phyloP scores from a whole-genome alignment of 2,888 invertebrate species.

The Odontothrips loti region DNA sequence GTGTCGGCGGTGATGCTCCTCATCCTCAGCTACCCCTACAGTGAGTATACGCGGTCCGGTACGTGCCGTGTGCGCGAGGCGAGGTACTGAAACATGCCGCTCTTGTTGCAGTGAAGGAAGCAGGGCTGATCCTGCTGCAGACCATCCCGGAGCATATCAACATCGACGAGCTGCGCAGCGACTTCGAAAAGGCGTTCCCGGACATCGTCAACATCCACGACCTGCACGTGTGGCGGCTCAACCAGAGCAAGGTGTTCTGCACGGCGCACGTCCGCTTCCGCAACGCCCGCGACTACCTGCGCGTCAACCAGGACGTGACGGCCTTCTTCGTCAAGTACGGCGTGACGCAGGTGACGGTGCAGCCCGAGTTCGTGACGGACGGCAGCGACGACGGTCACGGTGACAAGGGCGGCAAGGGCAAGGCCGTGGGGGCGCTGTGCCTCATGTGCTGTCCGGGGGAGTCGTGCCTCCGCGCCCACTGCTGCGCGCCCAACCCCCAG shows the following conservation, averaged over 20 bases:
- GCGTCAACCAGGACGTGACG: constrained; percentile 56
- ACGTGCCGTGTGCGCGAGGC: neutral
- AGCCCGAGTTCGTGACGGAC: constrained; percentile 67
- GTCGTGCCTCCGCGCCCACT: constrained; percentile 24
- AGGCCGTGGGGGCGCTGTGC: neutral
- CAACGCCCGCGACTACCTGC: constrained; percentile 51
- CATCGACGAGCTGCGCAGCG: constrained; percentile 62
- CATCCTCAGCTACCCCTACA: constrained; percentile 73
- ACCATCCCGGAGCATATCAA: constrained; percentile 88
- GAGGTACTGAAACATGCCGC: neutral
- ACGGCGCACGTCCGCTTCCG: constrained; percentile 77
- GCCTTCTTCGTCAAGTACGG: constrained; percentile 75
- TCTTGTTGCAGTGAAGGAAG: constrained; percentile 71
- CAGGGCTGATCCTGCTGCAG: constrained; percentile 81
- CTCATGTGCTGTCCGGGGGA: neutral
- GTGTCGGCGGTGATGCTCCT: constrained; percentile 67
- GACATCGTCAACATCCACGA: constrained; percentile 76
- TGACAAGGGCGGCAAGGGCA: neutral
- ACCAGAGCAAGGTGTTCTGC: constrained; percentile 71
- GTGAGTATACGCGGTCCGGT: constrained; percentile 52
- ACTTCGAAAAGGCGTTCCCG: constrained; percentile 62
- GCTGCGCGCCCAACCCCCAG: neutral
- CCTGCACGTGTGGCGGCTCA: constrained; percentile 84
- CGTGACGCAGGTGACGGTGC: constrained; percentile 77
- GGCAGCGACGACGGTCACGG: neutral